A percentile compares a stretch with the other conserved stretches of the same genome.
These are phyloP conservation scores for Caenorhabditis plicata DNA, from an alignment of 2,888 invertebrate species.

Conservation along the genomic window DNA sequence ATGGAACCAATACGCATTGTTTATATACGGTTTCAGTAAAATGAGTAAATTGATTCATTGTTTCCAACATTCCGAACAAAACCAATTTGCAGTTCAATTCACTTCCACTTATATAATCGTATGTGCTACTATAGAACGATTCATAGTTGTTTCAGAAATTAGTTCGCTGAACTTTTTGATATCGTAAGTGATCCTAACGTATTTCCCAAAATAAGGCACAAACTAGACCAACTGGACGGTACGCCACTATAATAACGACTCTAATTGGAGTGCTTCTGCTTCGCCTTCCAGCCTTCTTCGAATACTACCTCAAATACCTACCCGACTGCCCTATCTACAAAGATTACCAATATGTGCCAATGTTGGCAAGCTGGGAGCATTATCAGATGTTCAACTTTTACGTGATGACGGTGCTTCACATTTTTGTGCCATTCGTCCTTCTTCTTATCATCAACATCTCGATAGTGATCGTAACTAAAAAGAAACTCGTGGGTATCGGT, in stretches of 20 bases:
- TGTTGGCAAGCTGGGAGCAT: conserved; percentile 42
- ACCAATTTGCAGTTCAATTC: conserved; percentile 52
- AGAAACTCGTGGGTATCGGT: conserved; percentile 37
- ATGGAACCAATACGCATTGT: conserved; percentile 58
- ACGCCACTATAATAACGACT: conserved; percentile 28
- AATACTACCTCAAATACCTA: conserved; percentile 49
- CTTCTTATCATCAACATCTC: conserved; percentile 49
- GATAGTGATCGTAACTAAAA: conserved; percentile 53
- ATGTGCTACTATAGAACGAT: conserved; percentile 56
- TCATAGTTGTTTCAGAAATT: conserved; percentile 53
- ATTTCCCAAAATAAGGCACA: not conserved
- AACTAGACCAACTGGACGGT: conserved; percentile 45
- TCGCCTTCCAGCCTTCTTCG: conserved; percentile 54
- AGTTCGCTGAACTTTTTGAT: conserved; percentile 43
- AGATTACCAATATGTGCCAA: conserved; percentile 51
- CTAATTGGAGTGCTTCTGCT: conserved; percentile 36
- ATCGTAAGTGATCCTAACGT: conserved; percentile 29
- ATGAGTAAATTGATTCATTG: conserved; percentile 31
- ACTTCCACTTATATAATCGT: conserved; percentile 58
- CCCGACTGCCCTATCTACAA: conserved; percentile 47
- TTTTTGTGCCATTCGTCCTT: conserved; percentile 52
- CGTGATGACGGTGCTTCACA: conserved; percentile 50
- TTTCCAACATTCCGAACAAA: not conserved
- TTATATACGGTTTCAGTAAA: conserved; percentile 49
- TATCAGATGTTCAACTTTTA: conserved; percentile 58